Conservation (phyloP, 2,113 vertebrate genomes). For the Syngnathoides biaculeatus region DNA sequence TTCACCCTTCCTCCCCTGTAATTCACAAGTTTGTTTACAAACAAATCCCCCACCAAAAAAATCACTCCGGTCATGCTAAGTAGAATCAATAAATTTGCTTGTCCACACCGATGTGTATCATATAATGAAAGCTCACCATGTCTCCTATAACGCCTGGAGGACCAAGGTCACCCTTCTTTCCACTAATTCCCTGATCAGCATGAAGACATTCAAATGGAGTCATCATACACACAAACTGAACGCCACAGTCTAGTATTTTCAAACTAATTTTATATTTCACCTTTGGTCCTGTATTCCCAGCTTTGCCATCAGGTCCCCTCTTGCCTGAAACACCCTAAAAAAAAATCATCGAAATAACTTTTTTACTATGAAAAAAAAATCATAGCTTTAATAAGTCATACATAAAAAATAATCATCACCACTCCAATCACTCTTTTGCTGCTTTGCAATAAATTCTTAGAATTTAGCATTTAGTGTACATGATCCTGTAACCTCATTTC, state of each 20-base stretch:
- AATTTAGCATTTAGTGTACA: too few relatives aligned
- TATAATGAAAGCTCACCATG: slow-evolving; percentile 44
- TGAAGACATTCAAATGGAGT: slow-evolving; percentile 12
- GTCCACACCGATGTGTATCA: background rate
- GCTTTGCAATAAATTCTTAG: too few relatives aligned
- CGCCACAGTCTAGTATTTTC: background rate
- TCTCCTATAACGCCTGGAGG: slow-evolving; percentile 47
- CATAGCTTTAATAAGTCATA: too few relatives aligned
- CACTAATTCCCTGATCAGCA: slow-evolving; percentile 59
- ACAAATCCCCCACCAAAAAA: too few relatives aligned
- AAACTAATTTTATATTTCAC: slow-evolving; percentile 34
- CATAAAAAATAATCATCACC: too few relatives aligned
- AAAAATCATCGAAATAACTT: background rate
- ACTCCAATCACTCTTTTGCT: too few relatives aligned
- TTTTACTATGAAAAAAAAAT: too few relatives aligned
- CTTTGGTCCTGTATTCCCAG: slow-evolving; percentile 64
- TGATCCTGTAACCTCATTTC: too few relatives aligned
- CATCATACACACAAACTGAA: accelerated
- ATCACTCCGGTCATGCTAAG: slow-evolving; percentile 10
- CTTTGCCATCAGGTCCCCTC: slow-evolving; percentile 52
- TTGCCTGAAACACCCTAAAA: slow-evolving; percentile 64
- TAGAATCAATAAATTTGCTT: slow-evolving; percentile 9
- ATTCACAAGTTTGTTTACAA: background rate
- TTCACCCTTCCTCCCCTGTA: slow-evolving; percentile 56
- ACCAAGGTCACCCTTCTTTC: slow-evolving; percentile 51